Evolutionary conservation across 1,140 invertebrate species (phyloP), one percentile per base, ranked within the genome.

Genomic region (Zaprionus vittiger): DNA sequence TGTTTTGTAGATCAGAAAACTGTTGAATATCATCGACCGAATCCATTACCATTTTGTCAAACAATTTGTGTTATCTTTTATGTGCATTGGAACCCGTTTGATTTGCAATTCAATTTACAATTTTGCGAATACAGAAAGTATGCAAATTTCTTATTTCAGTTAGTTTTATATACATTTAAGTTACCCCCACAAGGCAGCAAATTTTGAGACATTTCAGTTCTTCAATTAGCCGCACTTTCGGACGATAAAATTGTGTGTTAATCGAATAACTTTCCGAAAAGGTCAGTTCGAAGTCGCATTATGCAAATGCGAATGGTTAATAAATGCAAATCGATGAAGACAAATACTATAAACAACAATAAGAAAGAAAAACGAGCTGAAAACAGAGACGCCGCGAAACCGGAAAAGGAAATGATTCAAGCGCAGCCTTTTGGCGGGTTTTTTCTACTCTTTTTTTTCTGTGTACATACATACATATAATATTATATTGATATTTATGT

Each of bases 371-470:
- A 52, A 67, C 17, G 59, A 63, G 72, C 34, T 28, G 34, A 56
- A 71, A 73, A 64, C 62, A 80, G 63, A 80, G 56, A 83, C 69
- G 55, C 59, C 72, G 62, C 68, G 41, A 85, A 86, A 89, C 84
- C 84, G 83, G 83, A 87, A 87, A 87, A 89, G 85, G 83, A 87
- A 87, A 87, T 87, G 83, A 84, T 84, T 83, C 64, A 80, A 83
- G 65, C 73, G 63, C 63, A 74, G 49, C 37, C 31, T 67, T 81
- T 64, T 65, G 47, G 49, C 47, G 56, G 57, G 52, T 68, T 70
- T 79, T 62, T 64, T 67, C 65, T 52, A 38, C 62, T 34, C 38
- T 61, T 66, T 55, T 26, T 26, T 28, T 59, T 60, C 14, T 26
- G 41, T 61, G 0, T 20, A 20, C 20, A 28, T 57, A 20, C 20